A percentile compares a stretch with the other conserved stretches of the same genome.
phyloP scores from a whole-genome alignment of 2,888 invertebrate genomes.

The Chymomyza procnemis region DNA sequence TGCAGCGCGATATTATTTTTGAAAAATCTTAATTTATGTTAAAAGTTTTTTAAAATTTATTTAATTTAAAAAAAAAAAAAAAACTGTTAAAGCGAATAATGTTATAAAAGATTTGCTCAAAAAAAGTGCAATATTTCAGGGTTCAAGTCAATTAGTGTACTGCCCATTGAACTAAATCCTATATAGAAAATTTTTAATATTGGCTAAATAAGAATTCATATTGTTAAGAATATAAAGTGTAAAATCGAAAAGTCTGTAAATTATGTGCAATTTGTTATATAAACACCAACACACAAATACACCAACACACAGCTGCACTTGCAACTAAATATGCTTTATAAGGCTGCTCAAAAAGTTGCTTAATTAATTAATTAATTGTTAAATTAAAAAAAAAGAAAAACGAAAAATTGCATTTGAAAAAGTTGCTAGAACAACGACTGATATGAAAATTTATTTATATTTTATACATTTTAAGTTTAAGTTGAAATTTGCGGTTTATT shows the following conservation, averaged over 20 bases:
- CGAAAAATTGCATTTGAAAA: not conserved
- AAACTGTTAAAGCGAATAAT: not conserved
- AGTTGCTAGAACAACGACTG: not conserved
- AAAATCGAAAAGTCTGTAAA: not conserved
- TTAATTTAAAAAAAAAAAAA: too few species aligned
- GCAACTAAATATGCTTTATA: not conserved
- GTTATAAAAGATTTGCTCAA: too few species aligned
- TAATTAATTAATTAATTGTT: not conserved
- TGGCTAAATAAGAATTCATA: too few species aligned
- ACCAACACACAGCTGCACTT: not conserved
- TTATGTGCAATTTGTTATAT: not conserved
- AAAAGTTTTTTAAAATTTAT: too few species aligned
- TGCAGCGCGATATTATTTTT: slow-evolving; percentile 46
- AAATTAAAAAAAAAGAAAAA: not conserved
- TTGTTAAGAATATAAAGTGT: not conserved
- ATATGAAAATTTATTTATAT: not conserved
- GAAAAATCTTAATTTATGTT: too few species aligned
- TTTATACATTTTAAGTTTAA: not conserved
- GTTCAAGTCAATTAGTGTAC: not conserved
- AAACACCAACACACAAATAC: not conserved
- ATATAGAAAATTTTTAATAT: too few species aligned
- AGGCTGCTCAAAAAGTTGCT: not conserved
- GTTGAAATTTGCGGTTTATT: not conserved
- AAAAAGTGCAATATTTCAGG: not conserved
- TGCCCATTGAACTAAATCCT: too few species aligned